Evolutionary conservation across 2,888 invertebrate genomes (phyloP).

Genomic region (Drosophila maculinotata): DNA sequence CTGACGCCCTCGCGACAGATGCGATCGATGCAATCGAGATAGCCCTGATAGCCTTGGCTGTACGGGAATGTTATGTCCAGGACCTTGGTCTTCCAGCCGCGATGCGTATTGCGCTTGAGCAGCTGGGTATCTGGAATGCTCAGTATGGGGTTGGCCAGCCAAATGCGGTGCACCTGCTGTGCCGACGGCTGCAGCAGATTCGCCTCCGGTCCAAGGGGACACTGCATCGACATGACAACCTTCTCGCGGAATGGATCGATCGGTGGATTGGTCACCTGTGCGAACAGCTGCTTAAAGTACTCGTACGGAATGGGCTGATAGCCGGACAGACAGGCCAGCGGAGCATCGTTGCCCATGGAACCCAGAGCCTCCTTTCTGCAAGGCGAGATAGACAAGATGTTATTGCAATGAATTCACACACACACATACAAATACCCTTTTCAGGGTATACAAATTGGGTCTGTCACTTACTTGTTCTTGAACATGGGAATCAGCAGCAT

Average conservation of each 20-base stretch:
- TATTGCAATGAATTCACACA: too few relatives aligned
- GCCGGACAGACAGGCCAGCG: conserved; percentile 97
- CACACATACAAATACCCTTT: too few relatives aligned
- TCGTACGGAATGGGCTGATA: conserved; percentile 98
- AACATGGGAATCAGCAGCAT: conserved; percentile 98
- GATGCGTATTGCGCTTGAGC: conserved; percentile 92
- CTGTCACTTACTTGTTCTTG: conserved; percentile 91
- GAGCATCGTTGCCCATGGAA: conserved; percentile 99
- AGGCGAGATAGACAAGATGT: neutral
- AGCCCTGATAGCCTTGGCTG: conserved; percentile 90
- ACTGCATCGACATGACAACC: conserved; percentile 98
- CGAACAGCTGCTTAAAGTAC: conserved; percentile 99
- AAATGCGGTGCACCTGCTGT: conserved; percentile 94
- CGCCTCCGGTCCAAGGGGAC: conserved; percentile 98
- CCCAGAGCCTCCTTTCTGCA: conserved; percentile 98
- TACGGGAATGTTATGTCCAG: conserved; percentile 96
- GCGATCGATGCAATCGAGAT: conserved; percentile 91
- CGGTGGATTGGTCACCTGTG: conserved; percentile 99
- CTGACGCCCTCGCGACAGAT: conserved; percentile 92
- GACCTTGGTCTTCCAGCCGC: conserved; percentile 94
- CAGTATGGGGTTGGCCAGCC: conserved; percentile 96
- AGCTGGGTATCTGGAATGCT: conserved; percentile 96
- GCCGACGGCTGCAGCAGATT: conserved; percentile 96
- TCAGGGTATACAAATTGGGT: too few relatives aligned
- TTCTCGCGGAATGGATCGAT: conserved; percentile 99